Conservation (phyloP, 2,888 invertebrate genomes). For the Andricus curvator region DNA sequence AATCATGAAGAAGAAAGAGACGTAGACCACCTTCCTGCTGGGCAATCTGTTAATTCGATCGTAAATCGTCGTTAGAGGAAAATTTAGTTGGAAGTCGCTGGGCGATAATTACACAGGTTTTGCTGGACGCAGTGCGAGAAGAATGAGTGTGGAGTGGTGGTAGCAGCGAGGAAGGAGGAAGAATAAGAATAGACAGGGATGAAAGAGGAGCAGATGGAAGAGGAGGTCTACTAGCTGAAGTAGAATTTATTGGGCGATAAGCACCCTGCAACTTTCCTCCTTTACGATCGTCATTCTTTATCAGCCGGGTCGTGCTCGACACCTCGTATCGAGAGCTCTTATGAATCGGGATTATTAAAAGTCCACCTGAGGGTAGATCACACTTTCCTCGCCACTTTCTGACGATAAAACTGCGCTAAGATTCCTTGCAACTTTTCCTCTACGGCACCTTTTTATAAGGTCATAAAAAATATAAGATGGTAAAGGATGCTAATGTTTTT, state of each 20-base stretch:
- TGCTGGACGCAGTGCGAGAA: conserved; percentile 46
- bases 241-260: conserved; percentile 73
- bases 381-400: conserved; percentile 26
- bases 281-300: conserved; percentile 68
- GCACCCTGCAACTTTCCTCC: conserved; percentile 67
- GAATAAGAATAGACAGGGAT: conserved; percentile 38
- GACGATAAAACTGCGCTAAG: conserved; percentile 32
- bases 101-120: conserved; percentile 72
- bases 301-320: conserved; percentile 56
- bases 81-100: conserved; percentile 71
- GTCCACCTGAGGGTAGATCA: conserved; percentile 28
- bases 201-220: neutral
- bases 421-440: conserved; percentile 12
- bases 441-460: conserved; percentile 12
- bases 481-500: conserved; percentile 20
- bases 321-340: conserved; percentile 38
- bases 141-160: conserved; percentile 3
- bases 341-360: conserved; percentile 42
- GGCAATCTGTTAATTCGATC: conserved; percentile 74
- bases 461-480: conserved; percentile 22
- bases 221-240: conserved; percentile 59
- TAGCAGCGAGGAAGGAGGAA: neutral
- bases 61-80: conserved; percentile 73
- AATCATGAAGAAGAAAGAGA: conserved; percentile 49
- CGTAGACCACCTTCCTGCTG: conserved; percentile 49